Conservation (phyloP, 1,140 invertebrate species). For the Leguminivora glycinivorella region DNA sequence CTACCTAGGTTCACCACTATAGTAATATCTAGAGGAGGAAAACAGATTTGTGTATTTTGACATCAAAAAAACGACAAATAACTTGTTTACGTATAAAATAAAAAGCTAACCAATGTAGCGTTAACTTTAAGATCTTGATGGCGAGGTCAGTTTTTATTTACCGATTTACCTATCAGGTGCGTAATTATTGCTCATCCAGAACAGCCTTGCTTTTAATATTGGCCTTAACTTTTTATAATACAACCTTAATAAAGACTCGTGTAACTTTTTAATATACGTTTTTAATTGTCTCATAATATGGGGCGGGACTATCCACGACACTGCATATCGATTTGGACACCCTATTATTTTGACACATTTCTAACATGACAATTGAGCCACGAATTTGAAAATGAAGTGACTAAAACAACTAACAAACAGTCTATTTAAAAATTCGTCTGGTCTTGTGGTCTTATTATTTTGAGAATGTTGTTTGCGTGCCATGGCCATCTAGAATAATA, state of each 20-base stretch:
- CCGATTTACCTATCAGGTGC: constrained; percentile 64
- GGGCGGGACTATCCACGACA: not conserved
- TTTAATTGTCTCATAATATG: constrained; percentile 1
- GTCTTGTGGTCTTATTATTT: not conserved
- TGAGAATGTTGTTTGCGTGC: not conserved
- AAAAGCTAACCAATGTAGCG: constrained; percentile 20
- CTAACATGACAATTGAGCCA: not conserved
- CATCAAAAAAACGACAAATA: constrained; percentile 5
- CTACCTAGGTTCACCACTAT: not conserved
- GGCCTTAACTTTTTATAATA: constrained; percentile 59
- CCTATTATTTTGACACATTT: constrained; percentile 8
- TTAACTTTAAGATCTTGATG: constrained; percentile 27
- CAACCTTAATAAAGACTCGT: constrained; percentile 26
- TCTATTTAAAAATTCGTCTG: too few relatives aligned
- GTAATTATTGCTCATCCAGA: constrained; percentile 56
- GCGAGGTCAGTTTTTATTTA: constrained; percentile 64
- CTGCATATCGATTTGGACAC: not conserved
- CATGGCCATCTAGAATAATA: constrained; percentile 17
- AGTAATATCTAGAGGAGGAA: not conserved
- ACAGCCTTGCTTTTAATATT: constrained; percentile 60
- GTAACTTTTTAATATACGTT: not conserved
- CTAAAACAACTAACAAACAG: too few relatives aligned
- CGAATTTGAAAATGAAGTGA: too few relatives aligned
- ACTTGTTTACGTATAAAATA: constrained; percentile 12
- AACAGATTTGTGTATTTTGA: not conserved